These are phyloP conservation scores for Mastomys natalensis DNA, from an alignment of 2,113 vertebrate genomes.

Conservation along the genomic window DNA sequence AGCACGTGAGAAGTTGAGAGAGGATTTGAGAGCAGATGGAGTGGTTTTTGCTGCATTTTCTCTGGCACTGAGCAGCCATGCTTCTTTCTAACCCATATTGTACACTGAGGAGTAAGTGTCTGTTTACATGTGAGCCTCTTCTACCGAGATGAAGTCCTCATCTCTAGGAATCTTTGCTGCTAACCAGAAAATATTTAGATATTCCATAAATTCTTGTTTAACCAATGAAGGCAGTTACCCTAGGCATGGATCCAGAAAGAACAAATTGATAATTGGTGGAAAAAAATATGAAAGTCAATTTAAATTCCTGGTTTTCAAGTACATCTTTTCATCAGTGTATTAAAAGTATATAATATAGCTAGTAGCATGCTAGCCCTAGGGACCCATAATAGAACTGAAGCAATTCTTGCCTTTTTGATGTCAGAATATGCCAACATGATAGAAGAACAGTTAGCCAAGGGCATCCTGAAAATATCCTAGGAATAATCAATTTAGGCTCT, in stretches of 20 bases:
- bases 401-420: not conserved
- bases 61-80: not conserved
- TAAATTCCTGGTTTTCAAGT: not conserved
- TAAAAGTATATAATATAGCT: not conserved
- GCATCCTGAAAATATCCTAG: not conserved
- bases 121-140: not conserved
- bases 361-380: not conserved
- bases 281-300: not conserved
- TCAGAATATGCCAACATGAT: not conserved
- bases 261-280: not conserved
- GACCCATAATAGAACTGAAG: not conserved
- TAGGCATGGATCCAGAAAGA: not conserved
- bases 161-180: not conserved
- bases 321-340: not conserved
- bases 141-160: not conserved
- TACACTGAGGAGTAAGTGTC: not conserved
- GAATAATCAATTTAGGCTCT: not conserved
- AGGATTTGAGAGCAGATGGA: rapidly evolving
- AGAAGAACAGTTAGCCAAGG: not conserved
- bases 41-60: not conserved
- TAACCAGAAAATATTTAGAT: not conserved
- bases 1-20: not conserved
- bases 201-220: not conserved
- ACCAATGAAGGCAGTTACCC: not conserved
- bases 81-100: not conserved